Evolutionary conservation across 1,140 invertebrate genomes (phyloP).

Genomic region (Bombus difficillimus): DNA sequence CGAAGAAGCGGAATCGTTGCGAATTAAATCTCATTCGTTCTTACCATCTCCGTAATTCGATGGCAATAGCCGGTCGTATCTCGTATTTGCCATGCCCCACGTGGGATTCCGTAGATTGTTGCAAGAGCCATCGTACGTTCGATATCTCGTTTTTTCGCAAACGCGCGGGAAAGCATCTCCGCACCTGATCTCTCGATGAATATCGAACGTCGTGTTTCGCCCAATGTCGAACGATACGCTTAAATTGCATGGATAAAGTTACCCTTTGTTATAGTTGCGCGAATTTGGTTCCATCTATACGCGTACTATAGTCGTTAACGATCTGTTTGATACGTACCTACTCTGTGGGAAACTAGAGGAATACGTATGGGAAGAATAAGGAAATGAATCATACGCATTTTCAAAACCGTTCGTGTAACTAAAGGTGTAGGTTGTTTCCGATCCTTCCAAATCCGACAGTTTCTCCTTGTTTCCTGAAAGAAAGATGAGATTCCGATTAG

Average conservation of each 20-base stretch:
- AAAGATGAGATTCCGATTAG: background rate
- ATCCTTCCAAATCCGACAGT: slow-evolving; percentile 25
- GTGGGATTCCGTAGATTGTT: slow-evolving; percentile 90
- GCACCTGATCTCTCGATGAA: slow-evolving; percentile 60
- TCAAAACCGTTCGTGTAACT: background rate
- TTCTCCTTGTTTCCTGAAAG: slow-evolving; percentile 19
- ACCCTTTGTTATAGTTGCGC: too few species aligned
- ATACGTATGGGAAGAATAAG: background rate
- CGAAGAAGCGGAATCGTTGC: background rate
- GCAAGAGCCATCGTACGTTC: slow-evolving; percentile 92
- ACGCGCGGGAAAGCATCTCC: slow-evolving; percentile 56
- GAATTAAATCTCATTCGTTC: slow-evolving; percentile 30
- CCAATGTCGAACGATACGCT: background rate
- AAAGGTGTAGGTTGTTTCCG: slow-evolving; percentile 17
- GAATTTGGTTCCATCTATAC: too few species aligned
- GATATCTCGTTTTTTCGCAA: slow-evolving; percentile 85
- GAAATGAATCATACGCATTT: background rate
- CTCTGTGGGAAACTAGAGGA: too few species aligned
- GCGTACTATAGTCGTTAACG: too few species aligned
- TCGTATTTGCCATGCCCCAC: slow-evolving; percentile 89
- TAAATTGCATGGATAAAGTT: background rate
- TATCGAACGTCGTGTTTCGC: background rate
- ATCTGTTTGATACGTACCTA: too few species aligned
- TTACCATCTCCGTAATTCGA: slow-evolving; percentile 92
- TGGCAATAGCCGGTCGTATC: slow-evolving; percentile 90